These are phyloP conservation scores for Herminia tarsipennalis DNA, from an alignment of 2,888 invertebrate genomes.

Conservation along the genomic window DNA sequence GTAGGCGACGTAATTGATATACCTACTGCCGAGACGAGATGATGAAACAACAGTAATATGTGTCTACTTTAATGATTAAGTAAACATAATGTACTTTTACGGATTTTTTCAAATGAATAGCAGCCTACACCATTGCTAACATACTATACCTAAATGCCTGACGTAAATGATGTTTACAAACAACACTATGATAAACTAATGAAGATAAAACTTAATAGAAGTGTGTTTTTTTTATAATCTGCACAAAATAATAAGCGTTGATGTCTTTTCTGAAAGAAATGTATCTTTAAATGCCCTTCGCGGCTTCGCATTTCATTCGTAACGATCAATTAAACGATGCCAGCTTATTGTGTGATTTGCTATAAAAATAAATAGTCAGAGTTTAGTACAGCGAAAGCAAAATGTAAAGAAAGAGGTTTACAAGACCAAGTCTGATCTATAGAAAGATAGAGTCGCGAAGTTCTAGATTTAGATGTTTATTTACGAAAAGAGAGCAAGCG, in stretches of 20 bases:
- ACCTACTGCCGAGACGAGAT: not conserved
- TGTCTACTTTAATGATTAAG: too few relatives aligned
- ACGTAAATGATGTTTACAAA: not conserved
- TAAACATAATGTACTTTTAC: too few relatives aligned
- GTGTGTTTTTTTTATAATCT: too few relatives aligned
- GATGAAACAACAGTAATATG: too few relatives aligned
- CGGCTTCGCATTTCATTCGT: too few relatives aligned
- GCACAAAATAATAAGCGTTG: too few relatives aligned
- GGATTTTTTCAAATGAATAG: too few relatives aligned
- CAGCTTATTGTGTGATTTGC: not conserved
- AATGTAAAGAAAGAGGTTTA: not conserved
- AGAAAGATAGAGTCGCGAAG: not conserved
- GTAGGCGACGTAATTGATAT: constrained; percentile 27
- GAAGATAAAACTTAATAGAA: too few relatives aligned
- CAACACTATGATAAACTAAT: constrained; percentile 1
- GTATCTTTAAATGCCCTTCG: constrained; percentile 4
- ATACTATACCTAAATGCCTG: too few relatives aligned
- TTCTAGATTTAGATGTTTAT: not conserved
- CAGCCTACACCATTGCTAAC: too few relatives aligned
- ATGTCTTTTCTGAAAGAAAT: constrained; percentile 60
- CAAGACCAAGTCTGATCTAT: not conserved
- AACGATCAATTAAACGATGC: too few relatives aligned
- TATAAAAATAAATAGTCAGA: not conserved
- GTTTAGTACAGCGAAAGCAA: not conserved
- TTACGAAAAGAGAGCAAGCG: not conserved